Percentiles rank a stretch among this genome's conserved stretches.
phyloP scores from a whole-genome alignment of 2,113 vertebrate species.

The Heptranchias perlo region DNA sequence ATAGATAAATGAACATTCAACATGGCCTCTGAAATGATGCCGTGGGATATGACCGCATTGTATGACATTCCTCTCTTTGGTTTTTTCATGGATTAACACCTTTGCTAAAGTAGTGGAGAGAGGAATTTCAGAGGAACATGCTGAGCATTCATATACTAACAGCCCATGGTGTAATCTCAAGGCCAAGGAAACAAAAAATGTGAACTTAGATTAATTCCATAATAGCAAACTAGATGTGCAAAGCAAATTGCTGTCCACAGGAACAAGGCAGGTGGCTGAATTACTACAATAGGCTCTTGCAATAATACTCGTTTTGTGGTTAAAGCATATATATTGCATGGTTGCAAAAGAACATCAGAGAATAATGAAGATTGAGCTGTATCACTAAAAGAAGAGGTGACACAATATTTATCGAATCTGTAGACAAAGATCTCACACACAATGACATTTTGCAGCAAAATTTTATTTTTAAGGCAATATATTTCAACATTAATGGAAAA shows the following conservation, averaged over 20 bases:
- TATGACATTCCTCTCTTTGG: background rate
- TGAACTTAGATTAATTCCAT: background rate
- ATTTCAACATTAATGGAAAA: background rate
- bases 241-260: background rate
- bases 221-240: background rate
- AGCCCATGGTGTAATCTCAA: background rate
- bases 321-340: background rate
- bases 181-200: background rate
- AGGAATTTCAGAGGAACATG: background rate
- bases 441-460: background rate
- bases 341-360: background rate
- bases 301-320: background rate
- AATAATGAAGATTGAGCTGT: background rate
- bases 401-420: background rate
- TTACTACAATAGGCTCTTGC: background rate
- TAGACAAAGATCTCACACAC: background rate
- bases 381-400: background rate
- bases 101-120: background rate
- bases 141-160: background rate
- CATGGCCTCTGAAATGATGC: background rate
- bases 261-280: background rate
- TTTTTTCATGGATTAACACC: background rate
- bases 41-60: background rate
- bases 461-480: constrained; percentile 11
- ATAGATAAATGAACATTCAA: background rate